A percentile compares a stretch with the other conserved stretches of the same genome.
Conservation (phyloP, 1,140 invertebrate species). For the Euwallacea fornicatus region DNA sequence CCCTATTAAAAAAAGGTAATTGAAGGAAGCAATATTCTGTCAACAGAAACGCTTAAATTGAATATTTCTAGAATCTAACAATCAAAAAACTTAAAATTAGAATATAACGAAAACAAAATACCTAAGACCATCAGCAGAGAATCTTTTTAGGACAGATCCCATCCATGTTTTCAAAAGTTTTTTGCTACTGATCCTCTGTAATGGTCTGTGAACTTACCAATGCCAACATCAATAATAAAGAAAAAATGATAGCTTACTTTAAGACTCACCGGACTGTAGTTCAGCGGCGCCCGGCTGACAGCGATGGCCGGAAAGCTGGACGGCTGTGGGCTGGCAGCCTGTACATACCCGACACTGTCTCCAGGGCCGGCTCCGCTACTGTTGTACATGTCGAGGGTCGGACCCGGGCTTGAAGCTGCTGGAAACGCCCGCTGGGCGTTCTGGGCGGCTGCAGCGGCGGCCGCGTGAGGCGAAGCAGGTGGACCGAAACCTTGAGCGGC, state of each 20-base stretch:
- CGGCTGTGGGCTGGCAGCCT: conserved; percentile 89
- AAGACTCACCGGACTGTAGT: conserved; percentile 83
- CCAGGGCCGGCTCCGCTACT: conserved; percentile 72
- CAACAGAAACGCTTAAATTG: too few species aligned
- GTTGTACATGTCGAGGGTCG: conserved; percentile 86
- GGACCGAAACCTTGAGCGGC: conserved; percentile 71
- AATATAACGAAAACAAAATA: too few species aligned
- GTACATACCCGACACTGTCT: conserved; percentile 87
- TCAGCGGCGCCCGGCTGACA: conserved; percentile 83
- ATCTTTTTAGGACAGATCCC: too few species aligned
- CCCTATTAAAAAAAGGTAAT: too few species aligned
- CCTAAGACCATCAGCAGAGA: too few species aligned
- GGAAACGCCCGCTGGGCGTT: conserved; percentile 75
- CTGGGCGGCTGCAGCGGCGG: conserved; percentile 58
- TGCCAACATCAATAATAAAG: conserved; percentile 7
- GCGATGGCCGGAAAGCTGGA: conserved; percentile 87
- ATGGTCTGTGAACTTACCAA: not conserved
- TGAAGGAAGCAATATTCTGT: too few species aligned
- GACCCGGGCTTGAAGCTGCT: conserved; percentile 83
- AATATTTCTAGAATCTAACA: too few species aligned
- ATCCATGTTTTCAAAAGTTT: too few species aligned
- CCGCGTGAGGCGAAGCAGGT: conserved; percentile 66
- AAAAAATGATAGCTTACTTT: conserved; percentile 33
- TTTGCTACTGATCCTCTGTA: too few species aligned
- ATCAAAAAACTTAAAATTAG: too few species aligned